Percentiles rank a stretch among this genome's conserved stretches.
Evolutionary conservation across 2,797 vertebrate species (phyloP).

Genomic region (Bucorvus abyssinicus): DNA sequence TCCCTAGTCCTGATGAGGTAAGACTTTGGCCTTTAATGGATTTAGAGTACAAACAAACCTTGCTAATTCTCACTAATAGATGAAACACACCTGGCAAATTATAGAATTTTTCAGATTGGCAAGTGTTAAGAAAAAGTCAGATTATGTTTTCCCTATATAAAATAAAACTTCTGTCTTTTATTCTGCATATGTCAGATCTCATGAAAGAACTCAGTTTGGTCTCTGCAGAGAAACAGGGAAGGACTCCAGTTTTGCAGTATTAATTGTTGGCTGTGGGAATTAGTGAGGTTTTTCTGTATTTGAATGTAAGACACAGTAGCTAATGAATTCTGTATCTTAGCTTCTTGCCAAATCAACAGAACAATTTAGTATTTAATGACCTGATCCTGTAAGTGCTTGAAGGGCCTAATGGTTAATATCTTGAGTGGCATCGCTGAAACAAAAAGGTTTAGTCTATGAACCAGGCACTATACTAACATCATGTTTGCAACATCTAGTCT

Average conservation of each 20-base stretch:
- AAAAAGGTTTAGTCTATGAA: not conserved
- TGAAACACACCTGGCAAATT: not conserved
- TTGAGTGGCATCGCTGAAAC: not conserved
- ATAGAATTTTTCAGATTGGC: not conserved
- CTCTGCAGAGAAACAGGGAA: not conserved
- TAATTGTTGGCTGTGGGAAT: constrained; percentile 37
- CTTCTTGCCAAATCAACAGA: constrained; percentile 10
- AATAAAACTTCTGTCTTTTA: not conserved
- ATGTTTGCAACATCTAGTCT: not conserved
- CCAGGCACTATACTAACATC: not conserved
- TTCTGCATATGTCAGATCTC: not conserved
- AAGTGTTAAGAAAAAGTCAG: not conserved
- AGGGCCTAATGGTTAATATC: not conserved
- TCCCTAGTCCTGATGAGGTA: constrained; percentile 96
- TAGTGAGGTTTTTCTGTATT: constrained; percentile 40
- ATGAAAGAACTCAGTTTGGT: not conserved
- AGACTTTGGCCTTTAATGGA: constrained; percentile 69
- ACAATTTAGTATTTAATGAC: not conserved
- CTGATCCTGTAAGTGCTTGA: not conserved
- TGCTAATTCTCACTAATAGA: constrained; percentile 47
- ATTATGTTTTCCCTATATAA: not conserved
- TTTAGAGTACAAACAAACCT: constrained; percentile 42
- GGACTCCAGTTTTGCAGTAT: not conserved
- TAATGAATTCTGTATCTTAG: not conserved
- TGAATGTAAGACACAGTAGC: not conserved